These are phyloP conservation scores for Stylophora pistillata DNA, from an alignment of 64 coral and sea anemone species.

Conservation along the genomic window DNA sequence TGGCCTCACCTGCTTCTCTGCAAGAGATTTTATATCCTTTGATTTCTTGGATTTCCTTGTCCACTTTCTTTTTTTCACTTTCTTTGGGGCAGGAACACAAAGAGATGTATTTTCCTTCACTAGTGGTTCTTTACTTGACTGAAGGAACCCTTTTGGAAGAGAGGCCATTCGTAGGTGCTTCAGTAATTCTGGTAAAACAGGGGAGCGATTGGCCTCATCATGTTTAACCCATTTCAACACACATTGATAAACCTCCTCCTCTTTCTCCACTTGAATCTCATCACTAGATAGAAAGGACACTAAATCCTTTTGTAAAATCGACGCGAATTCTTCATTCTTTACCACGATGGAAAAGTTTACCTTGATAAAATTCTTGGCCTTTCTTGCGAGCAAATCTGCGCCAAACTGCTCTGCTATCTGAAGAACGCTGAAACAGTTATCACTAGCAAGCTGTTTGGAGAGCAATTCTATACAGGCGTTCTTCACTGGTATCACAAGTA, in stretches of 20 bases:
- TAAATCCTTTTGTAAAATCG: constrained; percentile 16
- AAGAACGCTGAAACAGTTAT: constrained; percentile 73
- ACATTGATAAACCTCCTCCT: constrained; percentile 62
- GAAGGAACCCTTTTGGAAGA: constrained; percentile 42
- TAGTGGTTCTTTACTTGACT: constrained; percentile 32
- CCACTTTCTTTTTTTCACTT: background rate
- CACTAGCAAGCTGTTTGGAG: background rate
- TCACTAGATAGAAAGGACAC: constrained; percentile 36
- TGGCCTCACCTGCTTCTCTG: background rate
- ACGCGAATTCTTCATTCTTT: constrained; percentile 70
- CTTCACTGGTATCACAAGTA: constrained; percentile 57
- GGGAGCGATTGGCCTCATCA: constrained; percentile 12
- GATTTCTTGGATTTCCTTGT: constrained; percentile 3
- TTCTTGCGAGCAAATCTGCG: constrained; percentile 24
- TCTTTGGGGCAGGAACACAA: background rate
- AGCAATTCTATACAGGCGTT: constrained; percentile 65
- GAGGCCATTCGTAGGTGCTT: constrained; percentile 10
- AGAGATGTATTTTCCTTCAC: background rate
- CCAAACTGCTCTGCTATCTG: constrained; percentile 62
- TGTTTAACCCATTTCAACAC: constrained; percentile 75
- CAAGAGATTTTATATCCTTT: background rate
- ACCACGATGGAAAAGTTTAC: constrained; percentile 51
- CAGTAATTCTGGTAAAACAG: constrained; percentile 39
- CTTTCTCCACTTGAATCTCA: constrained; percentile 64
- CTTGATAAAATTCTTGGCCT: constrained; percentile 57